phyloP scores from a whole-genome alignment of 2,888 invertebrate genomes.

The Papilio elwesi region DNA sequence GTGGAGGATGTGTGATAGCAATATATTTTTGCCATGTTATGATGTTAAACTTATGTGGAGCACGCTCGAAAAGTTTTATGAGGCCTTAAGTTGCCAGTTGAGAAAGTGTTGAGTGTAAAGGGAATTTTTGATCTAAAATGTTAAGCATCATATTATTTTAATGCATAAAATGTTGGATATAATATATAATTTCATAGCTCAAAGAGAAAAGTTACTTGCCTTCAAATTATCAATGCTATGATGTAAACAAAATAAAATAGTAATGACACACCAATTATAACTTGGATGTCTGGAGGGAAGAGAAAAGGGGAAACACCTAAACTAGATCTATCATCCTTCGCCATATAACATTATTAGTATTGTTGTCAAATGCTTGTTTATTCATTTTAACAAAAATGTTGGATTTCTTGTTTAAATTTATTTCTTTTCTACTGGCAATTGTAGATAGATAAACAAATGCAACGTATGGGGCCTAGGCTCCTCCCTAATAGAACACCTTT shows the following conservation, averaged over 20 bases:
- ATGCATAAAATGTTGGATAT: slow-evolving; percentile 17
- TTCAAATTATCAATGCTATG: background rate
- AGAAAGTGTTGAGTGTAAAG: slow-evolving; percentile 61
- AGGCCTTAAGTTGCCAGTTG: slow-evolving; percentile 76
- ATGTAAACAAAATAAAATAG: background rate
- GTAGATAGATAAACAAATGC: too few species aligned
- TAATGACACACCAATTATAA: background rate
- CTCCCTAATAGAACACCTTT: too few species aligned
- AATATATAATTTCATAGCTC: slow-evolving; percentile 9
- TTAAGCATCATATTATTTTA: slow-evolving; percentile 39
- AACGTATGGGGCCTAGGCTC: too few species aligned
- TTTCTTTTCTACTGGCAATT: too few species aligned
- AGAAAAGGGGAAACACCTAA: too few species aligned
- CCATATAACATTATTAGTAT: too few species aligned
- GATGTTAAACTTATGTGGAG: slow-evolving; percentile 80
- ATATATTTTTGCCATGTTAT: slow-evolving; percentile 51
- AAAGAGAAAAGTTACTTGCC: background rate
- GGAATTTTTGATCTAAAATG: slow-evolving; percentile 70
- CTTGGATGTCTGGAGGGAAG: background rate
- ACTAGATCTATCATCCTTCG: too few species aligned
- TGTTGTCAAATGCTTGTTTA: too few species aligned
- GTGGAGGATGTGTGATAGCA: slow-evolving; percentile 33
- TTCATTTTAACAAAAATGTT: too few species aligned
- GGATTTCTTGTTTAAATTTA: too few species aligned
- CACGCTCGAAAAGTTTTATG: slow-evolving; percentile 80